Conservation (phyloP, 2,113 vertebrate genomes). For the Bolborhynchus lineola region DNA sequence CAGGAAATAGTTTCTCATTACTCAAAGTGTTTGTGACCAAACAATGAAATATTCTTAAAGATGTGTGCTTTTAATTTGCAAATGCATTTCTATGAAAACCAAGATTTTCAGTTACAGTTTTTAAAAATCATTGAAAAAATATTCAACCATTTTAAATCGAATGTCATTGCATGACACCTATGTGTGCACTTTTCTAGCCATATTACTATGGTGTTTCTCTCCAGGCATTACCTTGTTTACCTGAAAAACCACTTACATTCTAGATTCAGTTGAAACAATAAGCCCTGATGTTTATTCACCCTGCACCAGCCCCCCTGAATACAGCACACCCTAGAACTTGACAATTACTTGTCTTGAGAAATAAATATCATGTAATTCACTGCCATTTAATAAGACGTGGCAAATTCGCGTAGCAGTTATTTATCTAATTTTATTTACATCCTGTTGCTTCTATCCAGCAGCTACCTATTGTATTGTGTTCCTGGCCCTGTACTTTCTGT, state of each 20-base stretch:
- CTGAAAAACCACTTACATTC: background rate
- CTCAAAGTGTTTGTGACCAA: background rate
- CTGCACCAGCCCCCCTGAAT: background rate
- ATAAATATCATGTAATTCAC: background rate
- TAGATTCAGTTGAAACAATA: background rate
- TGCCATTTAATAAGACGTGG: background rate
- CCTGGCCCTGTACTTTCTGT: background rate
- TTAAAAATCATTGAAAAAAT: background rate
- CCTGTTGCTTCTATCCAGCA: background rate
- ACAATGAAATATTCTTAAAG: background rate
- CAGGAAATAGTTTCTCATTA: background rate
- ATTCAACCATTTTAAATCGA: background rate
- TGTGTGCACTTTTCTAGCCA: background rate
- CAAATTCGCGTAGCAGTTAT: background rate
- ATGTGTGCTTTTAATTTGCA: constrained; percentile 20
- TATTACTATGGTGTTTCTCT: background rate
- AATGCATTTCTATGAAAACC: background rate
- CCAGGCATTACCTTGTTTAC: background rate
- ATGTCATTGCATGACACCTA: background rate
- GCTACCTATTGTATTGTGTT: background rate
- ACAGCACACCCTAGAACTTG: background rate
- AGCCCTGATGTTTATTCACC: background rate
- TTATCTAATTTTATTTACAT: background rate
- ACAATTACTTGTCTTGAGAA: background rate
- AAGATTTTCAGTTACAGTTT: background rate